Evolutionary conservation across 2,113 vertebrate genomes (phyloP).

Genomic region (Acrocephalus kingi): DNA sequence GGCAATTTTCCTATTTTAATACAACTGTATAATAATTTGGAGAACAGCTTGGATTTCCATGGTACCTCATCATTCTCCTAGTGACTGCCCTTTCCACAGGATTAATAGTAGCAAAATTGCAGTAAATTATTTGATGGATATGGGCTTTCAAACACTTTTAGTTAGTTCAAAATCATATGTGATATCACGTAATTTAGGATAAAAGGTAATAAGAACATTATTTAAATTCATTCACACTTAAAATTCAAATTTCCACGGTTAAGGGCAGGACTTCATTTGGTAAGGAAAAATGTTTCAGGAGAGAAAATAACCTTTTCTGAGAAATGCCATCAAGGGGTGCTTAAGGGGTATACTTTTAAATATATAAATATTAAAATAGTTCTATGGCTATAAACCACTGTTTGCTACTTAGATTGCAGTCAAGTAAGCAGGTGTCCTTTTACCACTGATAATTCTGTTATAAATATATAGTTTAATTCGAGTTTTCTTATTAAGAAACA

Average conservation of each 20-base stretch:
- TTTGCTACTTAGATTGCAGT: neutral
- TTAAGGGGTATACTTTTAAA: neutral
- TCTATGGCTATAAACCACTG: neutral
- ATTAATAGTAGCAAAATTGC: neutral
- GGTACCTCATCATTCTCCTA: neutral
- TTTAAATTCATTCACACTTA: neutral
- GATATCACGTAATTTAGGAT: neutral
- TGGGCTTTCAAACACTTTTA: neutral
- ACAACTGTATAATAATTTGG: neutral
- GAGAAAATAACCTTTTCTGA: neutral
- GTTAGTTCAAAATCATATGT: neutral
- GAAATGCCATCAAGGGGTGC: neutral
- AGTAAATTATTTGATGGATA: neutral
- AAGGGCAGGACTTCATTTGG: neutral
- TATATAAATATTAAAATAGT: neutral
- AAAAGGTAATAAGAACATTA: neutral
- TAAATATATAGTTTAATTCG: too few species aligned
- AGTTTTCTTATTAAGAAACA: too few species aligned
- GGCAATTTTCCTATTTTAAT: neutral
- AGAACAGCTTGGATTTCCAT: neutral
- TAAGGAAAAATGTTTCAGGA: neutral
- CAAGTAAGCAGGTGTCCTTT: neutral
- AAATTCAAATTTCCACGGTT: neutral
- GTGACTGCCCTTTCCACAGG: neutral
- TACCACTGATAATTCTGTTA: neutral